phyloP scores from a whole-genome alignment of 2,113 vertebrate genomes.

The Ancistrus triradiatus region DNA sequence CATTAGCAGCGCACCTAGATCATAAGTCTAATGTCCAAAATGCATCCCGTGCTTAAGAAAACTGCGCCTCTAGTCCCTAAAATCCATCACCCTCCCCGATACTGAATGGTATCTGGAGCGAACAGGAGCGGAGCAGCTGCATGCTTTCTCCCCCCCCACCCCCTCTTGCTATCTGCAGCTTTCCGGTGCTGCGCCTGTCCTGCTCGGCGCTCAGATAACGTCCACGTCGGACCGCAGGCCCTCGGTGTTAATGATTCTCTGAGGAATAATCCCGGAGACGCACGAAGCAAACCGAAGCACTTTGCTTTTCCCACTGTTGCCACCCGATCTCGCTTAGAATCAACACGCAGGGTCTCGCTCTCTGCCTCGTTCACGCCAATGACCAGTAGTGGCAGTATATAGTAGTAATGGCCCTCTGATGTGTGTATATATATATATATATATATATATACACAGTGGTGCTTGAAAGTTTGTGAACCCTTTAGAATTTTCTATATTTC shows the following conservation, averaged over 20 bases:
- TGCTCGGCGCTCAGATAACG: conserved; percentile 36
- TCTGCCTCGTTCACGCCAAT: too few relatives aligned
- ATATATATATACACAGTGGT: too few relatives aligned
- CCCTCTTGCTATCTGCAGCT: conserved; percentile 51
- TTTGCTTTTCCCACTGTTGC: conserved; percentile 27
- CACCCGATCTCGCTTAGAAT: conserved; percentile 15
- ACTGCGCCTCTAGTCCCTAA: neutral
- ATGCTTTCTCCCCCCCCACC: conserved; percentile 4
- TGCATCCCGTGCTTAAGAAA: too few relatives aligned
- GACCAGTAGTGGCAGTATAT: too few relatives aligned
- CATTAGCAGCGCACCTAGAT: too few relatives aligned
- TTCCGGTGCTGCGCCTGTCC: conserved; percentile 30
- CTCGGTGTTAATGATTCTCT: conserved; percentile 61
- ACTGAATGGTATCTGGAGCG: conserved; percentile 15
- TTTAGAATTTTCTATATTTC: too few relatives aligned
- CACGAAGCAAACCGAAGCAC: conserved; percentile 37
- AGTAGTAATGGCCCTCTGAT: too few relatives aligned
- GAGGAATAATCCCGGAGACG: conserved; percentile 49
- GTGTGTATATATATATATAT: too few relatives aligned
- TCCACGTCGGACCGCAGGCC: conserved; percentile 44
- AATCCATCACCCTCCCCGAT: conserved; percentile 3
- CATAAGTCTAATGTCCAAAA: neutral
- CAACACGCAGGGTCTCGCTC: neutral
- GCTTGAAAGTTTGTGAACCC: too few relatives aligned
- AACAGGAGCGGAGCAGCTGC: conserved; percentile 9